phyloP scores from a whole-genome alignment of 1,140 invertebrate genomes.

The Cydia fagiglandana region DNA sequence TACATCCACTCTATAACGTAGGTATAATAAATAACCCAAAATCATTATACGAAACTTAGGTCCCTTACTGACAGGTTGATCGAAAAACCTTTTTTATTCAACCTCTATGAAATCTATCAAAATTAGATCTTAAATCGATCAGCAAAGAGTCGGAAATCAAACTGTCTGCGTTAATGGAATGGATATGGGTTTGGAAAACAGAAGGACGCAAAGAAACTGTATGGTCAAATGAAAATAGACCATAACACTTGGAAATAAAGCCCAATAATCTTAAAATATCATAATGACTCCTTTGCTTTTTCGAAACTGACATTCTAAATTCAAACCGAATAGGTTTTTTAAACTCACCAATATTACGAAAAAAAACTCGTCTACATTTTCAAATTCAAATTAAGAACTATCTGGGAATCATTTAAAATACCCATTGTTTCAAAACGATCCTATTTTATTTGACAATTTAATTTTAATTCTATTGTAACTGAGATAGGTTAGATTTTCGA shows the following conservation, averaged over 20 bases:
- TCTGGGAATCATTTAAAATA: constrained; percentile 12
- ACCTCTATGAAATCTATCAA: neutral
- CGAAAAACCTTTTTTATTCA: constrained; percentile 4
- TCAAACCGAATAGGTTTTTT: neutral
- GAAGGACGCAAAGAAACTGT: neutral
- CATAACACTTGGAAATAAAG: neutral
- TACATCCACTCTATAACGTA: neutral
- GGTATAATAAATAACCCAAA: constrained; percentile 13
- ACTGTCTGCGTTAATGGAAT: neutral
- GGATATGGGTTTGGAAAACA: neutral
- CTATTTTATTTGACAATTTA: neutral
- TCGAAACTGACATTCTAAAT: neutral
- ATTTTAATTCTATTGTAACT: neutral
- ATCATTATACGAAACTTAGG: constrained; percentile 19
- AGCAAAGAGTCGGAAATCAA: neutral
- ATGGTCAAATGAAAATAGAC: neutral
- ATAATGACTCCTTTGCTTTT: neutral
- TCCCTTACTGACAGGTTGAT: constrained; percentile 18
- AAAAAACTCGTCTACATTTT: constrained; percentile 13
- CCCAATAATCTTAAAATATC: neutral
- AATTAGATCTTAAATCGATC: neutral
- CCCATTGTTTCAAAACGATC: constrained; percentile 22
- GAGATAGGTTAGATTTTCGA: constrained; percentile 37
- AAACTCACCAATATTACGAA: neutral
- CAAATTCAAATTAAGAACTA: neutral